A percentile compares a stretch with the other conserved stretches of the same genome.
These are phyloP conservation scores for Drosophila virilis DNA, from an alignment of 1,140 invertebrate genomes.

Conservation along the genomic window DNA sequence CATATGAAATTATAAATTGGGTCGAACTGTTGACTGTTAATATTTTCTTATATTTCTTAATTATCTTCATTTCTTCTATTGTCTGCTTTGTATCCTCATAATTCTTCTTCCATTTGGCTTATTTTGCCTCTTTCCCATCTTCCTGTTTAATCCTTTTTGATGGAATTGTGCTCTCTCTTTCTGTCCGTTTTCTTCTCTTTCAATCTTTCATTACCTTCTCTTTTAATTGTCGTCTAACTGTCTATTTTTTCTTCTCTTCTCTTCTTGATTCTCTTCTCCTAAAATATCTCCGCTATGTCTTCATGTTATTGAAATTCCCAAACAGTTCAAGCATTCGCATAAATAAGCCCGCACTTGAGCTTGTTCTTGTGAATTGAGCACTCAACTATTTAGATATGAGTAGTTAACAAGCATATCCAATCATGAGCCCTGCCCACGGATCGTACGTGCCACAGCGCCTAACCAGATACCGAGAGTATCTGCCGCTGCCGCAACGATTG, in stretches of 20 bases:
- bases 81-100: background rate
- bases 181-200: background rate
- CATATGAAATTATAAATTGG: background rate
- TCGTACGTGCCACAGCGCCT: conserved; percentile 37
- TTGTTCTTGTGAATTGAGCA: conserved; percentile 14
- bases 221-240: too few relatives aligned
- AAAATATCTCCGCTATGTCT: background rate
- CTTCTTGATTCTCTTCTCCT: background rate
- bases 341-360: background rate
- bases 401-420: conserved; percentile 13
- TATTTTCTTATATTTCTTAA: background rate
- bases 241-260: background rate
- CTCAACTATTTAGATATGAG: conserved; percentile 16
- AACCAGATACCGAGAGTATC: background rate
- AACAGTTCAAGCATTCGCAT: background rate
- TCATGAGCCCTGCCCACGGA: conserved; percentile 27
- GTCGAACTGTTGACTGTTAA: background rate
- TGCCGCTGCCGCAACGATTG: conserved; percentile 16
- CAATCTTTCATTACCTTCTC: too few relatives aligned
- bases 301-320: background rate
- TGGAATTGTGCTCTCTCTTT: background rate
- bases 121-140: too few relatives aligned
- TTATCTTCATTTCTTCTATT: background rate
- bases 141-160: too few relatives aligned
- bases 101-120: too few relatives aligned